phyloP scores from a whole-genome alignment of 53 echinoderm and acorn worm genomes.

The Echinometra lucunter region DNA sequence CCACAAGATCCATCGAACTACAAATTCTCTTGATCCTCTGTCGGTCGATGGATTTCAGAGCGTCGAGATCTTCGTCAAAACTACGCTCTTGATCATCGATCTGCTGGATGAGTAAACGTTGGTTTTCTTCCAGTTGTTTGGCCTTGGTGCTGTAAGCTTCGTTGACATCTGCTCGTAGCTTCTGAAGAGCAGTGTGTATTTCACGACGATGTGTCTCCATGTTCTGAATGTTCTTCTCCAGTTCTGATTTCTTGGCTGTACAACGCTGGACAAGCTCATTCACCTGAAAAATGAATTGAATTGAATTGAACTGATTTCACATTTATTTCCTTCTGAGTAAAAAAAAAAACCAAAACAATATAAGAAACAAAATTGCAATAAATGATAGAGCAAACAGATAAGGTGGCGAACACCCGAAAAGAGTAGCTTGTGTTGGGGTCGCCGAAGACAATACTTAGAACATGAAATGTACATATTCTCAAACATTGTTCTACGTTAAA shows the following conservation, averaged over 20 bases:
- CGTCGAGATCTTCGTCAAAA: neutral
- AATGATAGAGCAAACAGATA: too few species aligned
- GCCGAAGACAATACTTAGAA: too few species aligned
- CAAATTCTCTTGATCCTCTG: neutral
- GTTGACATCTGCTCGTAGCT: neutral
- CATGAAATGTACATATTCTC: too few species aligned
- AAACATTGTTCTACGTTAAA: too few species aligned
- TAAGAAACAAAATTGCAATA: too few species aligned
- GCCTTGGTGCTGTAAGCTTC: neutral
- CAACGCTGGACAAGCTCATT: neutral
- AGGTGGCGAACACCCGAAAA: too few species aligned
- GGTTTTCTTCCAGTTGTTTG: neutral
- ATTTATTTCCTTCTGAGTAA: too few species aligned
- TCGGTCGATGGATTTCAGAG: neutral
- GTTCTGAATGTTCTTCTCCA: neutral
- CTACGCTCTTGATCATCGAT: neutral
- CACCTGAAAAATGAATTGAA: neutral
- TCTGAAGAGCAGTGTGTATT: neutral
- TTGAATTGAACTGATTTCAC: too few species aligned
- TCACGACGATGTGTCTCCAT: neutral
- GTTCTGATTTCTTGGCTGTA: neutral
- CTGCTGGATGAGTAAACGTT: neutral
- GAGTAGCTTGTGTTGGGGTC: too few species aligned
- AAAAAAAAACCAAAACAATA: too few species aligned
- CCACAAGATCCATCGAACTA: neutral